A percentile compares a stretch with the other conserved stretches of the same genome.
Conservation (phyloP, 2,888 invertebrate species). For the Cryptocephalus primarius region DNA sequence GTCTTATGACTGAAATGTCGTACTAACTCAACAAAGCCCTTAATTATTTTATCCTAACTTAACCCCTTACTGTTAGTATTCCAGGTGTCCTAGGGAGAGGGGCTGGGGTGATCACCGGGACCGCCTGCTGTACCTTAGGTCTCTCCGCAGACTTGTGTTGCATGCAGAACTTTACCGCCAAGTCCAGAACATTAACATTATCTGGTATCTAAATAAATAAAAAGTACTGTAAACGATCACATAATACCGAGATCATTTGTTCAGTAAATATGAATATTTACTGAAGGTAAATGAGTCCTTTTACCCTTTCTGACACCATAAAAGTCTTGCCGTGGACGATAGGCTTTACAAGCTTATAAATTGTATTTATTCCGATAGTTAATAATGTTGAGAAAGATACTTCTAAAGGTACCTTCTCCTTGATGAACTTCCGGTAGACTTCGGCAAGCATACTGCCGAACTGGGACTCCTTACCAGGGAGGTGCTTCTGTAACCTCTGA, state of each 20-base stretch:
- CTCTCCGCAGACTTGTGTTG: slow-evolving; percentile 49
- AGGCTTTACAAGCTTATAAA: too few relatives aligned
- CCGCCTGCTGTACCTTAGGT: slow-evolving; percentile 34
- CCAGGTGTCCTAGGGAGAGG: slow-evolving; percentile 17
- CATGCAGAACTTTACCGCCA: slow-evolving; percentile 61
- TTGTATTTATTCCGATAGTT: too few relatives aligned
- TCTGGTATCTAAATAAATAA: slow-evolving; percentile 38
- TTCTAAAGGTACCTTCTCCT: slow-evolving; percentile 49
- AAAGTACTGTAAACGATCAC: background rate
- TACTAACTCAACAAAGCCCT: too few relatives aligned
- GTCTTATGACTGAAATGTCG: too few relatives aligned
- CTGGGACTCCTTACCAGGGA: slow-evolving; percentile 44
- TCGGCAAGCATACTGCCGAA: slow-evolving; percentile 58
- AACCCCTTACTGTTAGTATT: slow-evolving; percentile 16
- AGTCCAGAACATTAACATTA: slow-evolving; percentile 51
- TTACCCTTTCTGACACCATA: background rate
- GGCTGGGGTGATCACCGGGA: slow-evolving; percentile 10
- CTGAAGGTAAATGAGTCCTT: too few relatives aligned
- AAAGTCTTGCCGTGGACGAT: too few relatives aligned
- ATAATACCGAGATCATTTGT: too few relatives aligned
- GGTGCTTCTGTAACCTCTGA: slow-evolving; percentile 55
- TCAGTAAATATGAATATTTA: too few relatives aligned
- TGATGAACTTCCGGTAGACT: slow-evolving; percentile 54
- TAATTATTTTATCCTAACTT: background rate
- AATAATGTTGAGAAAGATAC: too few relatives aligned